Evolutionary conservation across 2,797 vertebrate species (phyloP).

Genomic region (Urosaurus nigricauda): DNA sequence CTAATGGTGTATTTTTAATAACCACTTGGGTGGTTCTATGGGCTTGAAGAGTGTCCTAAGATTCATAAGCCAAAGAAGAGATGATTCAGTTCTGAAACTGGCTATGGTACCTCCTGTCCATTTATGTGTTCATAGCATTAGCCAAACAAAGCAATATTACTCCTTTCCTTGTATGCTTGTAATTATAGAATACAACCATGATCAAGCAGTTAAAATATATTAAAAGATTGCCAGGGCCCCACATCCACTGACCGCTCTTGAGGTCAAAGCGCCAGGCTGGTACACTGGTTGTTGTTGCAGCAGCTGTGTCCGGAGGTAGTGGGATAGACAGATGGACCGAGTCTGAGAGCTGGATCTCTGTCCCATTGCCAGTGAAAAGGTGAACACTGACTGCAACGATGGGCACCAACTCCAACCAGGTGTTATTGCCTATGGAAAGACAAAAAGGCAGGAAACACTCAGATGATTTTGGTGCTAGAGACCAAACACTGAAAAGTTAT

Average conservation of each 20-base stretch:
- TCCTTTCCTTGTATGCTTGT: background rate
- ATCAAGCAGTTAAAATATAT: background rate
- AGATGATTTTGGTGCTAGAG: background rate
- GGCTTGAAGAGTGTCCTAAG: background rate
- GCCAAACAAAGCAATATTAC: background rate
- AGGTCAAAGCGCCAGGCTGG: conserved; percentile 92
- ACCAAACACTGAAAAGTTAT: background rate
- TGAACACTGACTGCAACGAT: conserved; percentile 91
- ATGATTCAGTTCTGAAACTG: background rate
- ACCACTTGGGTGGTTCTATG: background rate
- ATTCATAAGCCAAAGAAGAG: background rate
- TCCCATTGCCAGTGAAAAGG: conserved; percentile 89
- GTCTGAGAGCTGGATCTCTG: conserved; percentile 86
- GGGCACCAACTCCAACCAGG: conserved; percentile 90
- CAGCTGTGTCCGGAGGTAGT: conserved; percentile 84
- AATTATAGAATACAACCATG: background rate
- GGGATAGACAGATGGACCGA: conserved; percentile 91
- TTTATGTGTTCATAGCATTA: background rate
- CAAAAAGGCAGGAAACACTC: background rate
- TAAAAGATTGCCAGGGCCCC: background rate
- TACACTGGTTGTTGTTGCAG: conserved; percentile 86
- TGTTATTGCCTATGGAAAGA: conserved; percentile 80
- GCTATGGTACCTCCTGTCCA: background rate
- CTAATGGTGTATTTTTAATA: background rate
- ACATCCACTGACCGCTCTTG: conserved; percentile 83